Percentiles rank a stretch among this genome's conserved stretches.
These are phyloP conservation scores for Apotomis capreana DNA, from an alignment of 2,888 invertebrate species.

Conservation along the genomic window DNA sequence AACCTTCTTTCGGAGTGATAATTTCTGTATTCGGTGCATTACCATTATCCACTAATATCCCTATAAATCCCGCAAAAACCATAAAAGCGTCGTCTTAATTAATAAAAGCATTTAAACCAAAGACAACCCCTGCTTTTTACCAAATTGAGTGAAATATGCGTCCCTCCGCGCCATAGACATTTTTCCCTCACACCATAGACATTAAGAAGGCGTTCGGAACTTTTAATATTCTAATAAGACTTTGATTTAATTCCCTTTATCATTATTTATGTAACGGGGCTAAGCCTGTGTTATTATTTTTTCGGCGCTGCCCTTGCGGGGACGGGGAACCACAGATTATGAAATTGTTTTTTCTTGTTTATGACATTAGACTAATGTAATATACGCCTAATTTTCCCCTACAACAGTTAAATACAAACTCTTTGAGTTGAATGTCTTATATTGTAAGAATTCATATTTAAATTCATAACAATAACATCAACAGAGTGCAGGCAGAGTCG, in stretches of 20 bases:
- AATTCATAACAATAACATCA: too few relatives aligned
- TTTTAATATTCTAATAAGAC: slow-evolving; percentile 83
- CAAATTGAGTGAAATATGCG: slow-evolving; percentile 81
- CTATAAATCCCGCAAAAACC: slow-evolving; percentile 18
- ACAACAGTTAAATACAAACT: background rate
- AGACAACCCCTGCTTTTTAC: slow-evolving; percentile 62
- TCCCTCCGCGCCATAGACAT: slow-evolving; percentile 67
- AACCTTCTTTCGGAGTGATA: background rate
- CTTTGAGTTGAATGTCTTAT: too few relatives aligned
- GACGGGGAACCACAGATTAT: slow-evolving; percentile 19
- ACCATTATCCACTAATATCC: slow-evolving; percentile 16
- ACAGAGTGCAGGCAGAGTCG: too few relatives aligned
- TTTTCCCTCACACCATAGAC: slow-evolving; percentile 58
- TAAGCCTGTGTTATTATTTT: slow-evolving; percentile 77
- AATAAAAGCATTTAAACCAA: slow-evolving; percentile 32
- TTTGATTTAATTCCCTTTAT: slow-evolving; percentile 84
- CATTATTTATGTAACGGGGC: slow-evolving; percentile 83
- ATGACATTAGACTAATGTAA: slow-evolving; percentile 20
- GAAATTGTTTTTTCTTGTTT: slow-evolving; percentile 32
- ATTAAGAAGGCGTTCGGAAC: slow-evolving; percentile 78
- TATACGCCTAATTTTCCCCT: background rate
- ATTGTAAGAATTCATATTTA: too few relatives aligned
- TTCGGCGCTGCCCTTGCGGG: slow-evolving; percentile 47
- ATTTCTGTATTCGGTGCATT: slow-evolving; percentile 9
- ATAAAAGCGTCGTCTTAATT: slow-evolving; percentile 26